Evolutionary conservation across 1,140 invertebrate species (phyloP).

Genomic region (Lepidurus apus): DNA sequence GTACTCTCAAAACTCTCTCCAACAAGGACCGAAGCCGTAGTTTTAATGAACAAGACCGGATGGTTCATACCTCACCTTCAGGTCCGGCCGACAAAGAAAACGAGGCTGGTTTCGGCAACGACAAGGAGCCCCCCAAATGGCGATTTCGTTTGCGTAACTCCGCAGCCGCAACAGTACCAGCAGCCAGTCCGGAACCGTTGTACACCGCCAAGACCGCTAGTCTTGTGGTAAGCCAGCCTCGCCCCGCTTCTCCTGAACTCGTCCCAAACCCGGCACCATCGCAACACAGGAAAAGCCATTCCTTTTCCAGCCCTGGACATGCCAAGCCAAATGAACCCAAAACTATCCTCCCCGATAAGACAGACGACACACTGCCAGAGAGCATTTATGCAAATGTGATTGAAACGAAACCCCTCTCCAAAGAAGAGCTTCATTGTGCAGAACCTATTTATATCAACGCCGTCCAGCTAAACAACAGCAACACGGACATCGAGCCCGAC

Average conservation of each 20-base stretch:
- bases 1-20: not conserved
- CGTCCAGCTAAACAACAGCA: not conserved
- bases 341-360: not conserved
- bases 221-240: not conserved
- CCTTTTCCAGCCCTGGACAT: not conserved
- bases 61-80: conserved; percentile 5
- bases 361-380: not conserved
- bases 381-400: conserved; percentile 13
- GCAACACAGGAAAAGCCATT: not conserved
- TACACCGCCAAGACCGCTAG: not conserved
- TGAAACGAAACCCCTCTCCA: not conserved
- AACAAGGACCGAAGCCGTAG: conserved; percentile 31
- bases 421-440: not conserved
- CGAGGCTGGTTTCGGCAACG: conserved; percentile 25
- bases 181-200: not conserved
- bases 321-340: not conserved
- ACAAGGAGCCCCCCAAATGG: conserved; percentile 32
- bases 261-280: not conserved
- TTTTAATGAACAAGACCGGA: conserved; percentile 33
- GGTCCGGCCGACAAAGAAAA: conserved; percentile 11
- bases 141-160: conserved; percentile 11
- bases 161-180: not conserved
- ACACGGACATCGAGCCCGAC: not conserved
- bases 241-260: not conserved
- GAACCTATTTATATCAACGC: not conserved